Evolutionary conservation across 2,113 vertebrate species (phyloP).

Genomic region (Malurus elegans): DNA sequence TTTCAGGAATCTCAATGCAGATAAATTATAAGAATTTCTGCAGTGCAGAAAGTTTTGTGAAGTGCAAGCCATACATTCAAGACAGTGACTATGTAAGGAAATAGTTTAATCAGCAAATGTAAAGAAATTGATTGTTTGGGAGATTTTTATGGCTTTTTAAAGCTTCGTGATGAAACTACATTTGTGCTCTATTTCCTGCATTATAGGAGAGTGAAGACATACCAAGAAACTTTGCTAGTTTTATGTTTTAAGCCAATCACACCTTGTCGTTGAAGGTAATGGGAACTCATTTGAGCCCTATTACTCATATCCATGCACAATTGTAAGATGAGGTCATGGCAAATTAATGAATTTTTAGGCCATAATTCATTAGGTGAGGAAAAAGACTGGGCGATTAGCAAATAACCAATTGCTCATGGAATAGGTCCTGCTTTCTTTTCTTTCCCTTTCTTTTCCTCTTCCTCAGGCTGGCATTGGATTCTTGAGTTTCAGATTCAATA

Average conservation of each 20-base stretch:
- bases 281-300: background rate
- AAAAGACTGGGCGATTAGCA: background rate
- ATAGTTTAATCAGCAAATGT: background rate
- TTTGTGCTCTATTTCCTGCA: background rate
- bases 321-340: background rate
- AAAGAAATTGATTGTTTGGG: background rate
- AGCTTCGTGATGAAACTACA: background rate
- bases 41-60: background rate
- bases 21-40: background rate
- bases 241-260: background rate
- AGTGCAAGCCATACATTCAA: background rate
- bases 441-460: fast-evolving
- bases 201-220: background rate
- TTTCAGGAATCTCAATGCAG: background rate
- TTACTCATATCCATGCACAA: background rate
- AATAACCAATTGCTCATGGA: background rate
- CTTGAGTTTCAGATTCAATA: background rate
- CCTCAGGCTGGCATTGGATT: background rate
- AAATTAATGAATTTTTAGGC: background rate
- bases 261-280: background rate
- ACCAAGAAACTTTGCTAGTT: background rate
- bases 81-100: background rate
- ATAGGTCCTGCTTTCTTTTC: background rate
- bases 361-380: background rate
- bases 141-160: background rate